These are phyloP conservation scores for Lottia scabra DNA, from an alignment of 2,888 invertebrate genomes.

Conservation along the genomic window DNA sequence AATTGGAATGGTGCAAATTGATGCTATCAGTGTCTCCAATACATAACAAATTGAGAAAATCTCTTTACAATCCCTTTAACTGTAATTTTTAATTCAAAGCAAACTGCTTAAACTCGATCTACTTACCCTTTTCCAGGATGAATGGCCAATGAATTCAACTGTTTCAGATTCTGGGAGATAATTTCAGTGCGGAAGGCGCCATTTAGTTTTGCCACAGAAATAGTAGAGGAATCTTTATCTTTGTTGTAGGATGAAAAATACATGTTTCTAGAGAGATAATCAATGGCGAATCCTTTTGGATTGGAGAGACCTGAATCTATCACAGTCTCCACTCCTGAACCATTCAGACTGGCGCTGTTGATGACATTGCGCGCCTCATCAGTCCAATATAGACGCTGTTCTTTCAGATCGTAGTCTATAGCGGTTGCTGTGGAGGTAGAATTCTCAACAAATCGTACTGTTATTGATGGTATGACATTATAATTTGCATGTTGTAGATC, in stretches of 20 bases:
- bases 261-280: slow-evolving; percentile 83
- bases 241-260: slow-evolving; percentile 77
- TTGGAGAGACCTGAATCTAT: slow-evolving; percentile 75
- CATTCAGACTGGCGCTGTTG: slow-evolving; percentile 77
- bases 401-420: slow-evolving; percentile 70
- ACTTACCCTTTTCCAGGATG: slow-evolving; percentile 76
- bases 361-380: slow-evolving; percentile 79
- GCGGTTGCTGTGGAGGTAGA: slow-evolving; percentile 81
- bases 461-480: slow-evolving; percentile 85
- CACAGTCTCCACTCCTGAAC: slow-evolving; percentile 79
- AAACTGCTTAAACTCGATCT: no score
- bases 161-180: slow-evolving; percentile 49
- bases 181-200: slow-evolving; percentile 78
- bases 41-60: no score
- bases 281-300: slow-evolving; percentile 82
- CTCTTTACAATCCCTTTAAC: no score
- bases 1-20: no score
- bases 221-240: slow-evolving; percentile 70
- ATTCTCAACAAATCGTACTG: slow-evolving; percentile 78
- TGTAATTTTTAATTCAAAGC: no score
- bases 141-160: slow-evolving; percentile 76
- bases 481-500: slow-evolving; percentile 81
- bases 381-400: slow-evolving; percentile 82
- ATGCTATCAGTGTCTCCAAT: no score
- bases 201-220: slow-evolving; percentile 79